A percentile compares a stretch with the other conserved stretches of the same genome.
Conservation (phyloP, 2,113 vertebrate genomes). For the Perca flavescens region DNA sequence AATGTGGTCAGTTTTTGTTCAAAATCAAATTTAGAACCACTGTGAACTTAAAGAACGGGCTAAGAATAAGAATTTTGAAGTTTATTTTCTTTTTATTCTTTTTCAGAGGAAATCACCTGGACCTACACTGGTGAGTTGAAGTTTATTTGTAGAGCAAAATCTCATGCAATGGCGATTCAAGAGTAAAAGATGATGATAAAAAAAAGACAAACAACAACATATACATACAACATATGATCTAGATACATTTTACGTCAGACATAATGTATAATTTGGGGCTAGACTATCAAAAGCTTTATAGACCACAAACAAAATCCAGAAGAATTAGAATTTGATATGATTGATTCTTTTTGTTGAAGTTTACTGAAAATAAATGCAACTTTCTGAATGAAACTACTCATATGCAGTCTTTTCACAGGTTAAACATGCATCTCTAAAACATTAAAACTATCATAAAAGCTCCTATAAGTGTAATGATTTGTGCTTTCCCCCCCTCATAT, state of each 20-base stretch:
- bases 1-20: neutral
- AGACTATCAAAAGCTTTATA: neutral
- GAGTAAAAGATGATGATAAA: neutral
- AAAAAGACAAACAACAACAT: neutral
- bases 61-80: neutral
- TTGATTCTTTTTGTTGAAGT: neutral
- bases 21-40: neutral
- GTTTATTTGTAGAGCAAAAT: neutral
- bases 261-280: neutral
- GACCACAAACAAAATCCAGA: neutral
- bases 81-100: neutral
- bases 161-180: neutral
- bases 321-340: neutral
- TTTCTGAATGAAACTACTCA: neutral
- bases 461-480: conserved; percentile 17
- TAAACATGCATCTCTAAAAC: conserved; percentile 7
- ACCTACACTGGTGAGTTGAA: conserved; percentile 78
- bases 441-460: conserved; percentile 2
- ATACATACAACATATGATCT: neutral
- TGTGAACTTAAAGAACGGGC: neutral
- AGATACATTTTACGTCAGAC: neutral
- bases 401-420: neutral
- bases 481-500: neutral
- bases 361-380: neutral
- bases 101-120: conserved; percentile 79